Base-by-base conservation (phyloP, 23 tunicate species). In the Aplidium turbinatum region DNA sequence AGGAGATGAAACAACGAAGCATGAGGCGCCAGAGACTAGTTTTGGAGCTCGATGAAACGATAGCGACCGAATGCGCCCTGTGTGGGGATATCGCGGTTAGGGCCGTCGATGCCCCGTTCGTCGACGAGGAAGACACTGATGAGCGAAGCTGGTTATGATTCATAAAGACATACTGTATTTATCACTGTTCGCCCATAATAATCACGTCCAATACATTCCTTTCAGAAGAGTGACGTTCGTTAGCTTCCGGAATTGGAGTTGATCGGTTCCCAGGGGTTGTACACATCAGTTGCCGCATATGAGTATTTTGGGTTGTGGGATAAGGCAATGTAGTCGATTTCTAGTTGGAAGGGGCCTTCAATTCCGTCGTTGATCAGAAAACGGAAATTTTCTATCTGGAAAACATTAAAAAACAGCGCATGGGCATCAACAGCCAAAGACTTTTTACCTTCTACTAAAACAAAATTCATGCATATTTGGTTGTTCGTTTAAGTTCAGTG, bases 341-440 rank as follows among this genome's bases (percentile, higher is more conserved):
- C 99, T 30, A 94, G 73, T 42, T 87, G 89, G 39, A 87, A 94
- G 0, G 99, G 99, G n/a, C 99, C 99, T 63, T 87, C 90, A n/a
- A 94, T 87, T 21, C 79, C 82, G 46, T 94, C 99, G n/a, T 61
- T 66, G 1, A 94, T 73, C 35, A 77, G 47, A 56, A 94, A 87
- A 13, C 92, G 90, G 26, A 94, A 77, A 57, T 76, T 71, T 0
- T 39, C 19, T 48, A 93, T 70, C 93, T 85, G 81, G 5, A 76
- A 68, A 55, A 56, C n/a, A n/a, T n/a, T n/a, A n/a, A n/a, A n/a
- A n/a, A n/a, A n/a, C n/a, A n/a, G n/a, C n/a, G 18, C 16, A 11
- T 45, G 13, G 16, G 51, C n/a, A n/a, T n/a, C n/a, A n/a, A n/a
- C n/a, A n/a, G n/a, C n/a, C n/a, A n/a, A n/a, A n/a, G n/a, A n/a